Evolutionary conservation across 2,113 vertebrate genomes (phyloP).

Genomic region (Mobula birostris): DNA sequence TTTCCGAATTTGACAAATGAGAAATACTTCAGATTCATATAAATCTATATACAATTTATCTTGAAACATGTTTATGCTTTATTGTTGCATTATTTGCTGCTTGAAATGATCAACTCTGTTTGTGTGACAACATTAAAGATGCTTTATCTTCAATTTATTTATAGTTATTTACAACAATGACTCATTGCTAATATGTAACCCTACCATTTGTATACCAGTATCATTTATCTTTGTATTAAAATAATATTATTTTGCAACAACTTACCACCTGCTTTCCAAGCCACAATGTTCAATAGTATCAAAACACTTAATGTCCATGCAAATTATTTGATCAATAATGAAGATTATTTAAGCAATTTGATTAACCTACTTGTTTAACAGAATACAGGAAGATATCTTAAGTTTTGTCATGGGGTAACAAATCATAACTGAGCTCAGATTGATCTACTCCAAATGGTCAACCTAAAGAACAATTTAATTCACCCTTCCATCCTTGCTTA

Average conservation of each 20-base stretch:
- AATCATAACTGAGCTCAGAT: not conserved
- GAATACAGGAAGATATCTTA: too few relatives aligned
- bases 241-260: not conserved
- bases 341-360: not conserved
- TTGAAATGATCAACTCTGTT: slow-evolving; percentile 28
- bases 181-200: slow-evolving; percentile 8
- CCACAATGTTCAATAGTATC: not conserved
- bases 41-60: slow-evolving; percentile 15
- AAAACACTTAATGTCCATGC: not conserved
- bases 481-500: too few relatives aligned
- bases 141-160: slow-evolving; percentile 38
- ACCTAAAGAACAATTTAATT: not conserved
- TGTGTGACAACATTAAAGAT: slow-evolving; percentile 37
- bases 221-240: slow-evolving; percentile 3
- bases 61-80: slow-evolving; percentile 32
- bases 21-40: slow-evolving; percentile 26
- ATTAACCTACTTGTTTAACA: not conserved
- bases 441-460: not conserved
- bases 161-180: slow-evolving; percentile 26
- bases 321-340: not conserved
- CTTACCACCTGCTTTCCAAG: slow-evolving; percentile 19
- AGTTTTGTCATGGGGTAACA: not conserved
- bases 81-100: slow-evolving; percentile 36
- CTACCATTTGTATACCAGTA: not conserved
- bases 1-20: not conserved